phyloP scores from a whole-genome alignment of 2,797 vertebrate genomes.

The Spinus olivaceus region DNA sequence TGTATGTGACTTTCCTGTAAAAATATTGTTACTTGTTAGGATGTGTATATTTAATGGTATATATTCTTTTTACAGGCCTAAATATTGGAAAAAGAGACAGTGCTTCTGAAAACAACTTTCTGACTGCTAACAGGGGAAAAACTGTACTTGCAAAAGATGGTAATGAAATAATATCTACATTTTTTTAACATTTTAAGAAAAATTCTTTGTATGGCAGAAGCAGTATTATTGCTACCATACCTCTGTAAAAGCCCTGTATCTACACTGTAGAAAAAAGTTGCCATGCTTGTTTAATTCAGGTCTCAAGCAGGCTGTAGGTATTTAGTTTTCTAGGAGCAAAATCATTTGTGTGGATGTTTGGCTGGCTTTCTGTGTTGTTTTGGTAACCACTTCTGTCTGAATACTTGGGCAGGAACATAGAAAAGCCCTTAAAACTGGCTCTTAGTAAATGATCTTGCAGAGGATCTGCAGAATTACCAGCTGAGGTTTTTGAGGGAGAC shows the following conservation, averaged over 20 bases:
- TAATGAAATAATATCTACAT: background rate
- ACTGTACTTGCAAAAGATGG: slow-evolving; percentile 64
- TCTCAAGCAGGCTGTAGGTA: background rate
- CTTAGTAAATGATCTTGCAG: background rate
- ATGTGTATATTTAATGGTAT: background rate
- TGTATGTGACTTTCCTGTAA: background rate
- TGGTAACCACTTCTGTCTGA: background rate
- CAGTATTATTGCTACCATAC: background rate
- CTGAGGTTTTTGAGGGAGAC: background rate
- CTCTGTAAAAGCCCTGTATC: background rate
- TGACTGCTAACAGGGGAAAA: slow-evolving; percentile 56
- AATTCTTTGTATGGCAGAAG: background rate
- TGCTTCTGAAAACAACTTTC: slow-evolving; percentile 52
- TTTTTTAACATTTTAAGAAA: background rate
- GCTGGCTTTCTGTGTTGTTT: background rate
- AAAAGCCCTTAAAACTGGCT: background rate
- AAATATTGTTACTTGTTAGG: background rate
- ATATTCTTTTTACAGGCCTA: slow-evolving; percentile 67
- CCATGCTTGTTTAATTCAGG: background rate
- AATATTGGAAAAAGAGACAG: slow-evolving; percentile 70
- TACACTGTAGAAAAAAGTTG: background rate
- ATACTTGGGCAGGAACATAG: background rate
- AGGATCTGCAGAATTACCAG: background rate
- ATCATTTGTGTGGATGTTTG: background rate
- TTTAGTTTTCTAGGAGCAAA: background rate